phyloP scores from a whole-genome alignment of 2,113 vertebrate genomes.

The Lycocorax pyrrhopterus region DNA sequence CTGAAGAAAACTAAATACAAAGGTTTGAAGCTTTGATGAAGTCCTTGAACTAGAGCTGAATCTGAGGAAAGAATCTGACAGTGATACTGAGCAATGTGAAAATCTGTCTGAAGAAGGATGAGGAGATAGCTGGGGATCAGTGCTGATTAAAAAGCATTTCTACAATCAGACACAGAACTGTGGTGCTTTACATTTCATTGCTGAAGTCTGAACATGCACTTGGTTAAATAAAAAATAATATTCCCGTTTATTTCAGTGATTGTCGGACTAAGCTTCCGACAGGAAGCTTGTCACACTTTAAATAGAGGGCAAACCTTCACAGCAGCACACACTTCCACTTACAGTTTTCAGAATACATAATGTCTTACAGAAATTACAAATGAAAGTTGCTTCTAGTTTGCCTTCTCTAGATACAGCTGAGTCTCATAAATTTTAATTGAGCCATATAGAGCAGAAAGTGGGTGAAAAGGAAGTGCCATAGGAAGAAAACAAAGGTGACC shows the following conservation, averaged over 20 bases:
- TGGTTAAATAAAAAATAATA: neutral
- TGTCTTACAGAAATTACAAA: neutral
- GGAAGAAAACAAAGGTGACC: slow-evolving; percentile 20
- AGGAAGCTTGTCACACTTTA: neutral
- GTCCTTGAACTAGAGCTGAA: neutral
- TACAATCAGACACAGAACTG: neutral
- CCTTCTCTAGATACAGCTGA: neutral
- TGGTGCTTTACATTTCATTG: neutral
- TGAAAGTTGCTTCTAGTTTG: neutral
- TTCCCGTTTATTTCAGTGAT: neutral
- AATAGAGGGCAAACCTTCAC: neutral
- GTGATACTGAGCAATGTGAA: neutral
- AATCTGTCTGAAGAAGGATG: neutral
- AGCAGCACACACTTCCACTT: neutral
- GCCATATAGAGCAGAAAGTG: neutral
- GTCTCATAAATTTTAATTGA: neutral
- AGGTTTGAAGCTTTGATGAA: neutral
- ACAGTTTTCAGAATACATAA: neutral
- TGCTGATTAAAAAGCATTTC: neutral
- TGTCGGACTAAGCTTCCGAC: neutral
- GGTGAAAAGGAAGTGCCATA: neutral
- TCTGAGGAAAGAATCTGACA: neutral
- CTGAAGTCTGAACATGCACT: neutral
- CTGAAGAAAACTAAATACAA: neutral
- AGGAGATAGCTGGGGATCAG: neutral